phyloP scores from a whole-genome alignment of 1,140 invertebrate genomes.

The Rhagoletis pomonella region DNA sequence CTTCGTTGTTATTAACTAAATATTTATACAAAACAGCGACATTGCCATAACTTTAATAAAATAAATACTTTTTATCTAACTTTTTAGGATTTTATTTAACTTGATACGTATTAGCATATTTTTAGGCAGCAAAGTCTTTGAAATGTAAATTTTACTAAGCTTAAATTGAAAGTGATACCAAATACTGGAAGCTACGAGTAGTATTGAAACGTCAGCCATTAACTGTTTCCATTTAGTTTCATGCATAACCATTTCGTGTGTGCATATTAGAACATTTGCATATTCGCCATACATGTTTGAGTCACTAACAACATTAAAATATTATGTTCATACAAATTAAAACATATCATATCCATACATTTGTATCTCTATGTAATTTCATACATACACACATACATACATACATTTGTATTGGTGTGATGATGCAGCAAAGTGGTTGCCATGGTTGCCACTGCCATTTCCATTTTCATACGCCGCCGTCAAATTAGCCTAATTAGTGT shows the following conservation, averaged over 20 bases:
- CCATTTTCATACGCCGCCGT: neutral
- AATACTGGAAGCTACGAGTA: neutral
- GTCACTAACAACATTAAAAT: neutral
- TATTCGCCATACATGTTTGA: conserved; percentile 9
- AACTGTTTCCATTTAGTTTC: neutral
- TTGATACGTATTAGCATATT: no score
- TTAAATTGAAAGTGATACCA: neutral
- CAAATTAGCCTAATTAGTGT: conserved; percentile 37
- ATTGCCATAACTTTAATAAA: no score
- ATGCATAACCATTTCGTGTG: neutral
- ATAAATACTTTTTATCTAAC: no score
- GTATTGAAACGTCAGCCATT: neutral
- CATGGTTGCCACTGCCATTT: neutral
- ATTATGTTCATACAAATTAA: neutral
- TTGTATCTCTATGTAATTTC: no score
- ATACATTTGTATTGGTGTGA: neutral
- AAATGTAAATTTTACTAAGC: neutral
- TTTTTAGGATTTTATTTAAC: no score
- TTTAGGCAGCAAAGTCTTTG: neutral
- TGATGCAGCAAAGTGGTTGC: no score
- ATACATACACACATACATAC: neutral
- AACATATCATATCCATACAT: neutral
- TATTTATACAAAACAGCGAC: no score
- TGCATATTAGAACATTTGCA: neutral
- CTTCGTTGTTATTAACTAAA: no score